phyloP scores from a whole-genome alignment of 1,140 invertebrate species.

The Xylocopa sonorina region DNA sequence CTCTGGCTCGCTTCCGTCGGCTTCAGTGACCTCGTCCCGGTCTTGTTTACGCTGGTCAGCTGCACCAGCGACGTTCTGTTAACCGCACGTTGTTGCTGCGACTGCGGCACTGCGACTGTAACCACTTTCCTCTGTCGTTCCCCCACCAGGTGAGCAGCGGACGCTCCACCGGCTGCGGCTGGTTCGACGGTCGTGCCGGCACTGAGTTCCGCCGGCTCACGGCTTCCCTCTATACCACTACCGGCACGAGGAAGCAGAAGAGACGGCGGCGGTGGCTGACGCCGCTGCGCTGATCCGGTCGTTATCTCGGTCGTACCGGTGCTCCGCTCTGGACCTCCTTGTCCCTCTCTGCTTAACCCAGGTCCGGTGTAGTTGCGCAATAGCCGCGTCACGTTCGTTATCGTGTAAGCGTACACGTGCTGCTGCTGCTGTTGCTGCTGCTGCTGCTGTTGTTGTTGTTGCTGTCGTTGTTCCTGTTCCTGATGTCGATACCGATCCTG shows the following conservation, averaged over 20 bases:
- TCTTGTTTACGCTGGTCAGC: constrained; percentile 46
- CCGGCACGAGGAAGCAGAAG: constrained; percentile 72
- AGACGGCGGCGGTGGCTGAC: constrained; percentile 67
- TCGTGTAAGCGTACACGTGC: constrained; percentile 80
- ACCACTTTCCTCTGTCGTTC: constrained; percentile 62
- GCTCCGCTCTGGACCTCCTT: constrained; percentile 48
- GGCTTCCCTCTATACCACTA: constrained; percentile 74
- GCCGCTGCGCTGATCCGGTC: constrained; percentile 61
- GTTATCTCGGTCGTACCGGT: constrained; percentile 72
- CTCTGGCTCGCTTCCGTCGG: constrained; percentile 23
- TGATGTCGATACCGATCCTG: constrained; percentile 11
- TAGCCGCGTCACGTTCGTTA: constrained; percentile 79
- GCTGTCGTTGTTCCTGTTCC: constrained; percentile 5
- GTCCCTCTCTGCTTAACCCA: constrained; percentile 70
- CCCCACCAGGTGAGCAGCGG: constrained; percentile 52
- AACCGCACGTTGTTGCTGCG: constrained; percentile 56
- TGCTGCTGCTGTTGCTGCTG: constrained; percentile 64
- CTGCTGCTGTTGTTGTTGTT: constrained; percentile 29
- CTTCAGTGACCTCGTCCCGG: constrained; percentile 20
- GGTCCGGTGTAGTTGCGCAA: constrained; percentile 80
- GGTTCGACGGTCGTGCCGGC: constrained; percentile 77
- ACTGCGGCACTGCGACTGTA: constrained; percentile 32
- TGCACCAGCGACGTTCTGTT: constrained; percentile 28
- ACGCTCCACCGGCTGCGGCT: constrained; percentile 65
- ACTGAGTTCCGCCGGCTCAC: constrained; percentile 77